Evolutionary conservation across 2,113 vertebrate genomes (phyloP), one percentile per base, ranked within the genome.

Genomic region (Protomyctophum bolini): DNA sequence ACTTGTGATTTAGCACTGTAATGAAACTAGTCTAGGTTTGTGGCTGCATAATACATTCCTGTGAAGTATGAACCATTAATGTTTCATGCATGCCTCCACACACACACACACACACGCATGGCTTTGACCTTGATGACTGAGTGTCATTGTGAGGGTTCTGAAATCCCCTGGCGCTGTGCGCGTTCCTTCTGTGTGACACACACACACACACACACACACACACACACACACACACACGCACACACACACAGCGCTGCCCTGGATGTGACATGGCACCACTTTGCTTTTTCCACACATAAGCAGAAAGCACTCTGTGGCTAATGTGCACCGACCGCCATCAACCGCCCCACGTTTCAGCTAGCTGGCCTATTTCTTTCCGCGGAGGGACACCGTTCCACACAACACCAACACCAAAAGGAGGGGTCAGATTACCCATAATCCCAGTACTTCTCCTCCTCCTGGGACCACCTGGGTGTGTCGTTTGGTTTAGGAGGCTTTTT

Each of bases 341-440:
- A 73, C 66, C 69, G 48, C 72, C 57, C 81, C 73, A 81, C 72
- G 76, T 56, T 78, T 83, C 68, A 41, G 33, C 33, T 68, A 75
- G 71, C 67, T 80, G 82, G 86, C 76, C 59, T 50, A 63, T 75
- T 86, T 86, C 66, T 85, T 86, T 79, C 82, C 81, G 72, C 9
- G 52, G 68, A 83, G 72, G 71, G 54, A 75, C 63, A 69, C 75
- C 81, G 72, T 77, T 79, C 66, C 65, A 50, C 63, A 54, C 65
- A 67, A 68, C 70, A 61, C 70, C 63, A 73, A 86, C 79, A 79
- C 64, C 46, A 46, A 46, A 46, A 46, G 77, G 33, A 41, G 33
- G 21, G 63, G 84, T 85, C 75, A 77, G 86, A 90, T 88, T 88
- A 86, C 85, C 58, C 82, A 79, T 75, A 41, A 72, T 73, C 64